Percentiles rank a stretch among this genome's conserved stretches.
phyloP scores from a whole-genome alignment of 2,113 vertebrate genomes.

The Callipepla californica region DNA sequence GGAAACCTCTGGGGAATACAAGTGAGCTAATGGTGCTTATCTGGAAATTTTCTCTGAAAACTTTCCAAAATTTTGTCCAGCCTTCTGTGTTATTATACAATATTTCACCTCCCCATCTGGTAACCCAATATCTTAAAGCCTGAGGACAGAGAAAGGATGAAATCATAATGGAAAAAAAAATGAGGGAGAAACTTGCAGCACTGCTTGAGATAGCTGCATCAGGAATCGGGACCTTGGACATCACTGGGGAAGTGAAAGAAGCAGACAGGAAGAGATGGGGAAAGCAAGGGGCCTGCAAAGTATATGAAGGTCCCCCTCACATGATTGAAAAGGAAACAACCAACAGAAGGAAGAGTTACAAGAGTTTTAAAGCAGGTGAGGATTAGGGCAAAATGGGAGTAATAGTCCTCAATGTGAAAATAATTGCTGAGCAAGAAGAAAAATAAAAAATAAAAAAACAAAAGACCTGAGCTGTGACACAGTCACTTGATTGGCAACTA shows the following conservation, averaged over 20 bases:
- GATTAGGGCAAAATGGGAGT: neutral
- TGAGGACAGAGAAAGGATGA: neutral
- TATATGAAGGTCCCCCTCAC: neutral
- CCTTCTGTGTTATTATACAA: neutral
- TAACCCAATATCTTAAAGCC: neutral
- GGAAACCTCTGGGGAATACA: conserved; percentile 55
- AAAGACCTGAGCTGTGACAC: neutral
- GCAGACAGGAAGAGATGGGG: neutral
- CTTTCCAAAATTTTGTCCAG: conserved; percentile 10
- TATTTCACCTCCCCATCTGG: neutral
- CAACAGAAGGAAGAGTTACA: neutral
- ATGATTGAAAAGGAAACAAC: neutral
- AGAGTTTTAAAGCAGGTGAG: neutral
- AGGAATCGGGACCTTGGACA: neutral
- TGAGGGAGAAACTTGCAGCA: neutral
- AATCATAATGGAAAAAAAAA: neutral
- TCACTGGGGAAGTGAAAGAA: conserved; percentile 14
- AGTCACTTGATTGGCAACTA: neutral
- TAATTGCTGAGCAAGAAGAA: neutral
- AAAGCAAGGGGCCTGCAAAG: neutral
- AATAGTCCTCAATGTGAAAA: neutral
- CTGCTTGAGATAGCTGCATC: neutral
- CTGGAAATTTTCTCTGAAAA: conserved; percentile 55
- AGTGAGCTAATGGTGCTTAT: conserved; percentile 41
- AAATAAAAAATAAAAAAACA: neutral